phyloP scores from a whole-genome alignment of 2,113 vertebrate species.

The Bos javanicus region DNA sequence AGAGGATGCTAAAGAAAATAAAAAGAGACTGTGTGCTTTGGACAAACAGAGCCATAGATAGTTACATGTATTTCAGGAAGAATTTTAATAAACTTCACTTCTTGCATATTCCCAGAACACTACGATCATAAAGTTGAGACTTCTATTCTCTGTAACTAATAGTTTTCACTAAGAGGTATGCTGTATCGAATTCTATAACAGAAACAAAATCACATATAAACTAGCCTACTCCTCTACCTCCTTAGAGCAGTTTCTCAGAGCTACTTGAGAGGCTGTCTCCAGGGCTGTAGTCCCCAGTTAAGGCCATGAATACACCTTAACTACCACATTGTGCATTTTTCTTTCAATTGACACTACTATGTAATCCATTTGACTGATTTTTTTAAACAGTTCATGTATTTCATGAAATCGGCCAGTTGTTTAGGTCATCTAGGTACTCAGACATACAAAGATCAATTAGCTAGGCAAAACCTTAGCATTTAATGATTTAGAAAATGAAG shows the following conservation, averaged over 20 bases:
- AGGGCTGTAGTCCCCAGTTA: neutral
- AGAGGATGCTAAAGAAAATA: neutral
- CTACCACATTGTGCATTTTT: neutral
- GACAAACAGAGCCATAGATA: neutral
- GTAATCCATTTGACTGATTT: neutral
- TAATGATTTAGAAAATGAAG: conserved; percentile 1
- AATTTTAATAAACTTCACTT: neutral
- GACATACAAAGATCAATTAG: neutral
- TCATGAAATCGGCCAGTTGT: neutral
- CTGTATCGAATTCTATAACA: neutral
- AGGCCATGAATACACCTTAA: neutral
- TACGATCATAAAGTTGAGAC: neutral
- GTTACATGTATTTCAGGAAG: neutral
- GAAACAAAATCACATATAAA: neutral
- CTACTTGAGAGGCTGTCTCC: neutral
- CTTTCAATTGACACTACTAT: neutral
- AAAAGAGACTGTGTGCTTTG: neutral
- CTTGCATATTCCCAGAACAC: neutral
- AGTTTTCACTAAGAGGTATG: neutral
- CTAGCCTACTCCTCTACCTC: neutral
- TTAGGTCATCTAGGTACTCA: neutral
- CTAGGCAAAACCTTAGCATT: neutral
- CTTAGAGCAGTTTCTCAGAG: neutral
- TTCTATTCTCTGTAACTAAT: neutral
- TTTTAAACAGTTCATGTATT: neutral